phyloP scores from a whole-genome alignment of 2,113 vertebrate genomes.

The Bufo bufo region DNA sequence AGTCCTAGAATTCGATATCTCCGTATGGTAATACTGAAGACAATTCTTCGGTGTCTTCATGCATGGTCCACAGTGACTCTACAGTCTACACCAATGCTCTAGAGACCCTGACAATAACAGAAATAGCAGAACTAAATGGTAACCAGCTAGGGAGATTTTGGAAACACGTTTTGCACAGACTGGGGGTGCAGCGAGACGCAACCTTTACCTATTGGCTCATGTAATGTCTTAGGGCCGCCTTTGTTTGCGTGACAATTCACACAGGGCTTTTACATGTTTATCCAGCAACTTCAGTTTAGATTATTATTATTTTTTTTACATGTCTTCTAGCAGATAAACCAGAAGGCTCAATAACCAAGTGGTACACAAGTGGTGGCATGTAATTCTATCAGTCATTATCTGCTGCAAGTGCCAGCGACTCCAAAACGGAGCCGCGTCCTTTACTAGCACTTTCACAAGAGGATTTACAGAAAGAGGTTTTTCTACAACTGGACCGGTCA shows the following conservation, averaged over 20 bases:
- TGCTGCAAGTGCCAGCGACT: constrained; percentile 15
- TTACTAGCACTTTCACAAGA: not conserved
- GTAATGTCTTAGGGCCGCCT: not conserved
- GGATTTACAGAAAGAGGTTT: not conserved
- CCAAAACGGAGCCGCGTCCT: not conserved
- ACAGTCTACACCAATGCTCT: not conserved
- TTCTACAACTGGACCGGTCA: not conserved
- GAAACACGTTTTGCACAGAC: not conserved
- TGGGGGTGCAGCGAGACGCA: not conserved
- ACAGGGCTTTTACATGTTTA: not conserved
- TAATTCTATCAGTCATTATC: constrained; percentile 44
- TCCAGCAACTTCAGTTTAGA: constrained; percentile 8
- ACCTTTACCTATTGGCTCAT: no score
- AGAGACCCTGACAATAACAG: not conserved
- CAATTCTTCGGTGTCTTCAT: no score
- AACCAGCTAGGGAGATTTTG: not conserved
- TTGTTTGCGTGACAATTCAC: constrained; percentile 30
- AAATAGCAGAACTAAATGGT: not conserved
- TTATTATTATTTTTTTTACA: not conserved
- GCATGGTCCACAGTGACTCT: not conserved
- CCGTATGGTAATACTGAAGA: no score
- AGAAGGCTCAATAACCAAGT: constrained; percentile 33
- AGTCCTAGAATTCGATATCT: not conserved
- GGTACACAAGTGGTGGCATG: constrained; percentile 47
- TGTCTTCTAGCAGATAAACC: constrained; percentile 36